These are phyloP conservation scores for Tolypeutes matacus DNA, from an alignment of 2,797 vertebrate genomes.

Conservation along the genomic window DNA sequence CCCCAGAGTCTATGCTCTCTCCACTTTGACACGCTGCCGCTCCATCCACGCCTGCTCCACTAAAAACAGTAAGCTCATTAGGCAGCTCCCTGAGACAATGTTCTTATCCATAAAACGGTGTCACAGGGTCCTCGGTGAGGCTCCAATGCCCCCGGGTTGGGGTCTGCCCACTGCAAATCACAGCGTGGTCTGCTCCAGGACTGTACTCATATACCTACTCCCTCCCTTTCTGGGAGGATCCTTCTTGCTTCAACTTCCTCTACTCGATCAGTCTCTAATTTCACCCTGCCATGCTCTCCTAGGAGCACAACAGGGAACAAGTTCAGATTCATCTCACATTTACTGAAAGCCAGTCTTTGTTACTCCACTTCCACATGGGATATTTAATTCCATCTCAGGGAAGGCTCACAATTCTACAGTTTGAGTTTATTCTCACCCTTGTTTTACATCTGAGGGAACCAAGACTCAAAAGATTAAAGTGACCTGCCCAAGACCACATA, in stretches of 20 bases:
- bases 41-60: background rate
- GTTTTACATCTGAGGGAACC: background rate
- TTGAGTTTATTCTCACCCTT: background rate
- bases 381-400: background rate
- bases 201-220: rapidly evolving
- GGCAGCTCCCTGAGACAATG: background rate
- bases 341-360: background rate
- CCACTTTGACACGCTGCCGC: background rate
- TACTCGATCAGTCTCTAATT: background rate
- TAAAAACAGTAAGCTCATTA: too few species aligned
- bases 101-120: background rate
- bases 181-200: rapidly evolving
- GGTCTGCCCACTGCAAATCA: background rate
- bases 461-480: background rate
- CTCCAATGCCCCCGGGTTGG: background rate
- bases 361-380: background rate
- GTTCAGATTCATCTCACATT: background rate
- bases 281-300: background rate
- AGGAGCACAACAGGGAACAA: background rate
- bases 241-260: background rate
- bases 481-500: background rate
- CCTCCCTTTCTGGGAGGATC: background rate
- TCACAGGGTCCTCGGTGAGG: background rate
- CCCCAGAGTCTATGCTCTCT: background rate
- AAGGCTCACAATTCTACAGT: background rate